Conservation (phyloP, 2,797 vertebrate species). For the Loris lydekkerianus region DNA sequence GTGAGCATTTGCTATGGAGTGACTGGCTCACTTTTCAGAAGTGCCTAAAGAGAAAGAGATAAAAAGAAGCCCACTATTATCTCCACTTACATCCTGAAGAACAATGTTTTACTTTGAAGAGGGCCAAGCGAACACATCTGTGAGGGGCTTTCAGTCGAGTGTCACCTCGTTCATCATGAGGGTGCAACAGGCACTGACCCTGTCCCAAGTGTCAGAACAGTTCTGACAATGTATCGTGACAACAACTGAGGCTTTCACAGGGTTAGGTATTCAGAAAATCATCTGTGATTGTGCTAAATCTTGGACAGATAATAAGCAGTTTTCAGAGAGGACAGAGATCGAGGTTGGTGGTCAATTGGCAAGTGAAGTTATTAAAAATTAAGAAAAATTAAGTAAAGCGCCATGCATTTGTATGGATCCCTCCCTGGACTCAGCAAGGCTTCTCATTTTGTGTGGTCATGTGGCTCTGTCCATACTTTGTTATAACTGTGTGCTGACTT, state of each 20-base stretch:
- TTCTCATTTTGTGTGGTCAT: neutral
- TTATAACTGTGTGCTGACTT: neutral
- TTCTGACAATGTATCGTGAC: neutral
- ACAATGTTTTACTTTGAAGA: no score
- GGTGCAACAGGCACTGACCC: neutral
- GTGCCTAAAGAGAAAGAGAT: neutral
- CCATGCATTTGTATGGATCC: fast-evolving
- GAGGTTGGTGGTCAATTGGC: neutral
- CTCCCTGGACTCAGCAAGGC: neutral
- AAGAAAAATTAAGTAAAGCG: neutral
- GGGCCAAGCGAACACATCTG: neutral
- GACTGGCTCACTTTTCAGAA: neutral
- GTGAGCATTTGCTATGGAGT: neutral
- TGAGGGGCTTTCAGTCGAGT: neutral
- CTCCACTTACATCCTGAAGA: neutral
- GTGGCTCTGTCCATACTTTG: neutral
- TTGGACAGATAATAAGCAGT: neutral
- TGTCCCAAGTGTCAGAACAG: neutral
- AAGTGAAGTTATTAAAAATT: neutral
- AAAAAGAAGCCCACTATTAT: neutral
- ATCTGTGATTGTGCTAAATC: neutral
- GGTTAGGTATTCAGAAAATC: neutral
- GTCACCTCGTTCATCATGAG: neutral
- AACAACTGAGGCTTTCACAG: neutral
- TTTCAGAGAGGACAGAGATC: neutral